phyloP scores from a whole-genome alignment of 2,113 vertebrate genomes.

The Lucifuga dentata region DNA sequence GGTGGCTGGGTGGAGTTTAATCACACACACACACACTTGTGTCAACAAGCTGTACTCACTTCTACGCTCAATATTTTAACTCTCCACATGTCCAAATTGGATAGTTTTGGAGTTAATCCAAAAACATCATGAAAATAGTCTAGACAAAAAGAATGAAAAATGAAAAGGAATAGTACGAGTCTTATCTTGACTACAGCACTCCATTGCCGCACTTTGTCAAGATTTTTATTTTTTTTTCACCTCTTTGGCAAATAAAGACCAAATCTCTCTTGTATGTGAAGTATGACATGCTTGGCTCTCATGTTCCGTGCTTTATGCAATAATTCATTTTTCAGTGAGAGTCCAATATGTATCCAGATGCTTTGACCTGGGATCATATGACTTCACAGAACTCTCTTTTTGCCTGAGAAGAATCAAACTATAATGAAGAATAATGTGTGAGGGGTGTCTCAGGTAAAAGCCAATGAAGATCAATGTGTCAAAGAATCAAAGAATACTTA shows the following conservation, averaged over 20 bases:
- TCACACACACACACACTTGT: constrained; percentile 27
- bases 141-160: background rate
- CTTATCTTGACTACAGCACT: background rate
- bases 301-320: background rate
- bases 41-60: background rate
- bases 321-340: background rate
- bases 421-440: no score
- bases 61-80: background rate
- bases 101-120: constrained; percentile 7
- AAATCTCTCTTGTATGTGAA: background rate
- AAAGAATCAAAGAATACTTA: no score
- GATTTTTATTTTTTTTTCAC: background rate
- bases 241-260: background rate
- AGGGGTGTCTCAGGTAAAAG: no score
- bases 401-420: no score
- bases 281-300: background rate
- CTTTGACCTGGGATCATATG: no score
- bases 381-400: no score
- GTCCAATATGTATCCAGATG: background rate
- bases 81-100: constrained; percentile 17
- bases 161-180: background rate
- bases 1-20: constrained; percentile 21
- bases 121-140: background rate
- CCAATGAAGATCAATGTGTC: no score
- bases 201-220: background rate